Evolutionary conservation across 2,888 invertebrate species (phyloP).

Genomic region (Dusona sp.): DNA sequence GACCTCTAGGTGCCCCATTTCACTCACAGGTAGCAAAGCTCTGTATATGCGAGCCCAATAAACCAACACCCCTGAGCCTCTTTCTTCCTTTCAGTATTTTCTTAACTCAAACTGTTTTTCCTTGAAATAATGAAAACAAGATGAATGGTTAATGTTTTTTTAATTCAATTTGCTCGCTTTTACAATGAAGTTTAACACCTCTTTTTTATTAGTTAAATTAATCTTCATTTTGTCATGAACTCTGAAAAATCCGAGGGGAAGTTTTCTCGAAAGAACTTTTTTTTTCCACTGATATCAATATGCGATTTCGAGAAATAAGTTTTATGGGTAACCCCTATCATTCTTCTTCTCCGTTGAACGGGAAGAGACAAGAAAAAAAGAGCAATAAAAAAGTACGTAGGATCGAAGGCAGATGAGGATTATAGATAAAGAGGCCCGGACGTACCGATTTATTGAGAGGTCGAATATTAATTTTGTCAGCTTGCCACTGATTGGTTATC

Average conservation of each 20-base stretch:
- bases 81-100: neutral
- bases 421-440: constrained; percentile 28
- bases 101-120: neutral
- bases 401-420: constrained; percentile 31
- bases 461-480: constrained; percentile 56
- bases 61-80: neutral
- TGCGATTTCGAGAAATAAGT: constrained; percentile 44
- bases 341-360: constrained; percentile 16
- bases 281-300: constrained; percentile 13
- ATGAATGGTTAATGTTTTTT: neutral
- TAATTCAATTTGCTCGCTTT: neutral
- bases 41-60: neutral
- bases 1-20: neutral
- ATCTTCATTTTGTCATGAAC: neutral
- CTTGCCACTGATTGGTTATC: constrained; percentile 11
- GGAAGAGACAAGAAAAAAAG: neutral
- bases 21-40: constrained; percentile 6
- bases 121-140: neutral
- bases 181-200: neutral
- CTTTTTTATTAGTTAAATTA: neutral
- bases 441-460: constrained; percentile 53
- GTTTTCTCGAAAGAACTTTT: constrained; percentile 4
- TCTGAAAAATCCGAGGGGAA: neutral
- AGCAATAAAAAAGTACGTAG: constrained; percentile 27
- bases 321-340: neutral